phyloP scores from a whole-genome alignment of 1,140 invertebrate species.

The Ptiloglossa arizonensis region DNA sequence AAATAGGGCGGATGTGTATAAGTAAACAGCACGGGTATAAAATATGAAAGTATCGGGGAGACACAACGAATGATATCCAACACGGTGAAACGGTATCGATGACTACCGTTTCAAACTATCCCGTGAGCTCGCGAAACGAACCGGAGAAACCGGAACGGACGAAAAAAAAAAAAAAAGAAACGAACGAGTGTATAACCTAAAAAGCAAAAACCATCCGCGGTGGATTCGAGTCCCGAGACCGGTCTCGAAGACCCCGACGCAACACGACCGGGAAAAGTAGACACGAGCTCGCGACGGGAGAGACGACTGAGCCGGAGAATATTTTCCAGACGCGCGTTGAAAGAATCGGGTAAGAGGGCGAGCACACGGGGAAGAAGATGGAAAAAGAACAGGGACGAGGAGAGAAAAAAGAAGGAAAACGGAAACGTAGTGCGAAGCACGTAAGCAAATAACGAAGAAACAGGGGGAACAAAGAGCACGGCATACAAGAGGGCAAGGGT shows the following conservation, averaged over 20 bases:
- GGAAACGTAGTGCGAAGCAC: background rate
- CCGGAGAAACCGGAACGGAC: no score
- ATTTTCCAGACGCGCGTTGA: background rate
- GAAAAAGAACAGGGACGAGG: background rate
- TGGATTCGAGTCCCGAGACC: no score
- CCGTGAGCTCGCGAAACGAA: background rate
- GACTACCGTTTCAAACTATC: no score
- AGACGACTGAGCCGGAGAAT: no score
- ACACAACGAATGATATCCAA: background rate
- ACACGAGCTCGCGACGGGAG: no score
- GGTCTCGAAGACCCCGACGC: no score
- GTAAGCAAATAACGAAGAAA: constrained; percentile 20
- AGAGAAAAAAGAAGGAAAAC: background rate
- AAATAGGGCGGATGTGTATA: background rate
- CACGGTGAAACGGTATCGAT: no score
- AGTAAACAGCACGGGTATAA: background rate
- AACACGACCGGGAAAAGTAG: no score
- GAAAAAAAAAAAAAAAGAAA: no score
- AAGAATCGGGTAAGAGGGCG: background rate
- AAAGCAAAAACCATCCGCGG: no score
- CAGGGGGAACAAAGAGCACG: background rate
- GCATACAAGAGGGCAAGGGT: constrained; percentile 10
- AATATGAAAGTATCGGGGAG: background rate
- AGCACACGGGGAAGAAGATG: background rate
- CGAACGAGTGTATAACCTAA: no score